Conservation (phyloP, 2,797 vertebrate species). For the Tauraco hartlaubi region DNA sequence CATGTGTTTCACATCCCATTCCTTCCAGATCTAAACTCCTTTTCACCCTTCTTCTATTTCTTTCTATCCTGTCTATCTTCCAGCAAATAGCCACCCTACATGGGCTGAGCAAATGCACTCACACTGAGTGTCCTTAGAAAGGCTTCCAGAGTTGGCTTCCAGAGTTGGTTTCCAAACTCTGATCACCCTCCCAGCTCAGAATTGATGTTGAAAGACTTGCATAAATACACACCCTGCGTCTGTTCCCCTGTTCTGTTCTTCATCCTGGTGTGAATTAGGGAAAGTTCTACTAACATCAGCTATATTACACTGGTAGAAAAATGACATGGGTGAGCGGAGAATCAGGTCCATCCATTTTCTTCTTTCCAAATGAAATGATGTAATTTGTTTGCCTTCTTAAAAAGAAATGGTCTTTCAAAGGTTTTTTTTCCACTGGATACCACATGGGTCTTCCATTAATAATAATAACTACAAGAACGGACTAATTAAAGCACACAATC, state of each 20-base stretch:
- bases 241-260: slow-evolving; percentile 30
- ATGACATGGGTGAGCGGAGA: not conserved
- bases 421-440: not conserved
- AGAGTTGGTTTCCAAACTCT: slow-evolving; percentile 16
- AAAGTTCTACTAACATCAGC: slow-evolving; percentile 31
- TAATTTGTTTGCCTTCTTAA: slow-evolving; percentile 45
- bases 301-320: slow-evolving; percentile 26
- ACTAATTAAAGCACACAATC: not conserved
- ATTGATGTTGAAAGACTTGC: slow-evolving; percentile 34
- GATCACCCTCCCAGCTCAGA: not conserved
- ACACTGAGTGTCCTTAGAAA: slow-evolving; percentile 36
- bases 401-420: slow-evolving; percentile 21
- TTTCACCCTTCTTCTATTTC: slow-evolving; percentile 26
- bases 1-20: slow-evolving; percentile 45
- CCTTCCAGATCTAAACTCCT: slow-evolving; percentile 26
- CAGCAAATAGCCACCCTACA: slow-evolving; percentile 42
- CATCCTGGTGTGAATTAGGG: slow-evolving; percentile 15
- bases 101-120: not conserved
- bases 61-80: slow-evolving; percentile 12
- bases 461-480: not conserved
- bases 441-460: not conserved
- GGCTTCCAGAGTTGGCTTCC: slow-evolving; percentile 31
- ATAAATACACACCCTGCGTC: not conserved
- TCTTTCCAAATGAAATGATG: slow-evolving; percentile 2
- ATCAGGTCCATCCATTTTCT: not conserved